A percentile compares a stretch with the other conserved stretches of the same genome.
Conservation (phyloP, 2,113 vertebrate genomes). For the Ranitomeya imitator region DNA sequence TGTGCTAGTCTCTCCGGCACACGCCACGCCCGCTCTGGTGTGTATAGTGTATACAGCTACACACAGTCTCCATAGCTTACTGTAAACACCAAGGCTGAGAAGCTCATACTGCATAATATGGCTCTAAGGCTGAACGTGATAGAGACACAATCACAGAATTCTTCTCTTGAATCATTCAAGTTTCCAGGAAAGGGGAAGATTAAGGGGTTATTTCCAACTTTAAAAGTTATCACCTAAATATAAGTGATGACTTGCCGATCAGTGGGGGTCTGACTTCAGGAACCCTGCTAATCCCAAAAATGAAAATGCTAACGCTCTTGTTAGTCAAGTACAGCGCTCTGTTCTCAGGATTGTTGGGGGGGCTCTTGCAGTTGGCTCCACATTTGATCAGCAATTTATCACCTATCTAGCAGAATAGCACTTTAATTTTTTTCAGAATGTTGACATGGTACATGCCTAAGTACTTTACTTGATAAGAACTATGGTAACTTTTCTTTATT, state of each 20-base stretch:
- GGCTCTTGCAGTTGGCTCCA: too few species aligned
- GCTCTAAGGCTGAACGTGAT: background rate
- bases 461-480: background rate
- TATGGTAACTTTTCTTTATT: background rate
- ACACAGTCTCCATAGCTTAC: constrained; percentile 47
- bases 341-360: too few species aligned
- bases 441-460: background rate
- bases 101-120: background rate
- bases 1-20: constrained; percentile 1
- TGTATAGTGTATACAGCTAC: constrained; percentile 58
- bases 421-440: background rate
- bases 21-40: background rate
- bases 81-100: constrained; percentile 49
- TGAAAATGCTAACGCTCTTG: too few species aligned
- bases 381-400: too few species aligned
- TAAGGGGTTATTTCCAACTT: background rate
- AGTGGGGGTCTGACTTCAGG: too few species aligned
- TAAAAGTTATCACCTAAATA: too few species aligned
- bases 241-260: too few species aligned
- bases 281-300: too few species aligned
- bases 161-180: background rate
- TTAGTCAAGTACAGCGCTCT: too few species aligned
- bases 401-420: background rate
- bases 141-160: background rate
- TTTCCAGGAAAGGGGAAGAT: background rate